Conservation (phyloP, 1,140 invertebrate genomes). For the Augochlora pura region DNA sequence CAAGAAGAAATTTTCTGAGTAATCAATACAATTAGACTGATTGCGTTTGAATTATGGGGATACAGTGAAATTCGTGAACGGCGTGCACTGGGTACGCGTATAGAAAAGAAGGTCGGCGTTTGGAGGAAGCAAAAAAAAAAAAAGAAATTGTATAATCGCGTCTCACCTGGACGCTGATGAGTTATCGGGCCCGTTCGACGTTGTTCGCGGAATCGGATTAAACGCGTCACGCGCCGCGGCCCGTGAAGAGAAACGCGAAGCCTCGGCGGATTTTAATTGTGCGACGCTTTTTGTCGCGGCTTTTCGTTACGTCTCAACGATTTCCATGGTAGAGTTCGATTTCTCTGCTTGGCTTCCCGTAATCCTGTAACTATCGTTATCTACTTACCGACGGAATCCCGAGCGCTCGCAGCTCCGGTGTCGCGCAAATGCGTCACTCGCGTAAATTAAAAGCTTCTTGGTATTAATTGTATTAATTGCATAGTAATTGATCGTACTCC, state of each 20-base stretch:
- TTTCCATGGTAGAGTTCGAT: background rate
- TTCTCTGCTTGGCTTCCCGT: too few species aligned
- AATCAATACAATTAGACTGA: too few species aligned
- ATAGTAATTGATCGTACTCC: too few species aligned
- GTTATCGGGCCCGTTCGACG: conserved; percentile 33
- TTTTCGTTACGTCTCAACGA: conserved; percentile 18
- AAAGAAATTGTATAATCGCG: conserved; percentile 25
- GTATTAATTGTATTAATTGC: too few species aligned
- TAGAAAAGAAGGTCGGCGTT: conserved; percentile 2
- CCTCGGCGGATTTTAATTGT: conserved; percentile 37
- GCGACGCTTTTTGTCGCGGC: conserved; percentile 13
- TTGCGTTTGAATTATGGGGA: conserved; percentile 36
- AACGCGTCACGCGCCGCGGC: conserved; percentile 36
- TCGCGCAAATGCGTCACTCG: too few species aligned
- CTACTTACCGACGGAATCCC: too few species aligned
- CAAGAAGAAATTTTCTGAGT: too few species aligned
- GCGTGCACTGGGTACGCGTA: conserved; percentile 47
- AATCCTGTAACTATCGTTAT: too few species aligned
- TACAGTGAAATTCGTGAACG: conserved; percentile 37
- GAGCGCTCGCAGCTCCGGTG: too few species aligned
- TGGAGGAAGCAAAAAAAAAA: conserved; percentile 27
- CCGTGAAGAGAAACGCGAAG: conserved; percentile 38
- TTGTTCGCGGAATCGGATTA: conserved; percentile 40
- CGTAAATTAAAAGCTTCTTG: too few species aligned
- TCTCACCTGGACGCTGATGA: conserved; percentile 33